Percentiles rank a stretch among this genome's conserved stretches.
Conservation (phyloP, 2,113 vertebrate species). For the Hemiscyllium ocellatum region DNA sequence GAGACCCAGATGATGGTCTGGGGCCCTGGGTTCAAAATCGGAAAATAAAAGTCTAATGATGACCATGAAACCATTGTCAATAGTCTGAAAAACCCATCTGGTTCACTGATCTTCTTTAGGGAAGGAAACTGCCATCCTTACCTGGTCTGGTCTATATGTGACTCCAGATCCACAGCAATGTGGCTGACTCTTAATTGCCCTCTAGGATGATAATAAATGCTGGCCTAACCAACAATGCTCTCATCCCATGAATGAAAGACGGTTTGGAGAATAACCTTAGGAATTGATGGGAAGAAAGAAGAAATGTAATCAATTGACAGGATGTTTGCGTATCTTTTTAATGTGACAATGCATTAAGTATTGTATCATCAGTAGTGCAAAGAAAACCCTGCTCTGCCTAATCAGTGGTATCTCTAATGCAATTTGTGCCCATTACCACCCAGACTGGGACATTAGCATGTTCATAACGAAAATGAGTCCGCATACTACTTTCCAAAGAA, state of each 20-base stretch:
- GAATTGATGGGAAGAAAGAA: not conserved
- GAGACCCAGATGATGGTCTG: too few relatives aligned
- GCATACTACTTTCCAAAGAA: not conserved
- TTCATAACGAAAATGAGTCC: not conserved
- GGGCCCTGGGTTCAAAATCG: too few relatives aligned
- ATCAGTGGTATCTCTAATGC: not conserved
- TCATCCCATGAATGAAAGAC: not conserved
- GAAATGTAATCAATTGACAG: not conserved
- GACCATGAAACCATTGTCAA: too few relatives aligned
- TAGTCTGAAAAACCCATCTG: too few relatives aligned
- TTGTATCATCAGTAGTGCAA: not conserved
- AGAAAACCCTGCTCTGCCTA: not conserved
- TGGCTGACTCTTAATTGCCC: too few relatives aligned
- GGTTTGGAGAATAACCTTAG: not conserved
- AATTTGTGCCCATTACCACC: not conserved
- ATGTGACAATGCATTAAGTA: not conserved
- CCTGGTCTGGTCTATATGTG: too few relatives aligned
- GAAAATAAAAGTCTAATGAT: too few relatives aligned
- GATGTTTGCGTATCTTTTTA: not conserved
- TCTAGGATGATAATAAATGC: too few relatives aligned
- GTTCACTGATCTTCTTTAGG: too few relatives aligned
- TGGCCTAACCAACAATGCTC: too few relatives aligned
- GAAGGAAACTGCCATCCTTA: too few relatives aligned
- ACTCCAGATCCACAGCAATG: too few relatives aligned
- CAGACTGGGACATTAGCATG: not conserved